Percentiles rank a stretch among this genome's conserved stretches.
Evolutionary conservation across 1,140 invertebrate species (phyloP).

Genomic region (Neotoxoptera formosana): DNA sequence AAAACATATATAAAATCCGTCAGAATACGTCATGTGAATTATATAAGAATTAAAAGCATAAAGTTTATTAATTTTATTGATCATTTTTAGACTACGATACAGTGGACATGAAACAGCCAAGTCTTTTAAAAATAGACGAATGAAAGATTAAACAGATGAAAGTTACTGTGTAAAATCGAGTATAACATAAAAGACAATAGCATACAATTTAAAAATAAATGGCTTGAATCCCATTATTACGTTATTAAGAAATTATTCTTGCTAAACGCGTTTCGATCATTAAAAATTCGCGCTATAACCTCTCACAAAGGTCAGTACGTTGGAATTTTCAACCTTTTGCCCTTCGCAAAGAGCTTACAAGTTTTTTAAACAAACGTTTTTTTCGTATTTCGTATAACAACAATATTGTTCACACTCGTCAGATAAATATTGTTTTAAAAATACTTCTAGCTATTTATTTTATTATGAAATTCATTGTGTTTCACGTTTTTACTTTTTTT

Average conservation of each 20-base stretch:
- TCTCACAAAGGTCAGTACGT: not conserved
- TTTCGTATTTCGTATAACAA: not conserved
- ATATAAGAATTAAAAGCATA: not conserved
- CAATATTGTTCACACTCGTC: not conserved
- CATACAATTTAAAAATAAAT: not conserved
- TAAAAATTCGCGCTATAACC: not conserved
- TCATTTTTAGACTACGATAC: not conserved
- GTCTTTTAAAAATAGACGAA: too few species aligned
- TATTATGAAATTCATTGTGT: not conserved
- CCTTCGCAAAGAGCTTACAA: not conserved
- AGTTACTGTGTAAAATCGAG: not conserved
- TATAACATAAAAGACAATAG: not conserved
- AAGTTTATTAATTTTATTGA: not conserved
- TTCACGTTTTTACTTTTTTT: not conserved
- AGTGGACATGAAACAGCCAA: not conserved
- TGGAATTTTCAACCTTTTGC: not conserved
- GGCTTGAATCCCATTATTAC: not conserved
- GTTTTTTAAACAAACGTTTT: not conserved
- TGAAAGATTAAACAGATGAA: not conserved
- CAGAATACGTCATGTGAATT: not conserved
- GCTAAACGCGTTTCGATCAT: not conserved
- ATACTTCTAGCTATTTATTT: not conserved
- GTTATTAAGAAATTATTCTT: not conserved
- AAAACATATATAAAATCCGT: too few species aligned
- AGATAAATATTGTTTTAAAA: not conserved